Percentiles rank a stretch among this genome's conserved stretches.
Evolutionary conservation across 2,888 invertebrate species (phyloP).

Genomic region (Nomada ferruginata): DNA sequence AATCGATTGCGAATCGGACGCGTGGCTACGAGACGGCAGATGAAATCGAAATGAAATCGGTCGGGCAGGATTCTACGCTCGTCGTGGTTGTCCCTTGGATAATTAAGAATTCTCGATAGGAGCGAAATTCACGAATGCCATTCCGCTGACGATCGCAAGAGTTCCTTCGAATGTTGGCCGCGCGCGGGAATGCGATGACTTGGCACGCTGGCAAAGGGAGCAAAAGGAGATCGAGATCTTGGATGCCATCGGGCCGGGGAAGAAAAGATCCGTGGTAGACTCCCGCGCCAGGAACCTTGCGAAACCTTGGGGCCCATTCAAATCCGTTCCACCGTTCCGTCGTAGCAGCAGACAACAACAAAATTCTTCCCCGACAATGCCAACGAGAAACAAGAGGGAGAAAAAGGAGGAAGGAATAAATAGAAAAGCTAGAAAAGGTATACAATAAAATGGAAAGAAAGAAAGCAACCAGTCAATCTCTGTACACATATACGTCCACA

Average conservation of each 20-base stretch:
- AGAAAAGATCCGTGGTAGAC: not conserved
- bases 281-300: conserved; percentile 9
- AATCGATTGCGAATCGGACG: no score
- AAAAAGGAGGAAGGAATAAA: not conserved
- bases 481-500: no score
- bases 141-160: conserved; percentile 1
- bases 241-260: conserved; percentile 41
- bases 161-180: conserved; percentile 31
- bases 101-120: conserved; percentile 2
- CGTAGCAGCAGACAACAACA: not conserved
- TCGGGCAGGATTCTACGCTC: no score
- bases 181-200: conserved; percentile 39
- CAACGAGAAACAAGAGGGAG: not conserved
- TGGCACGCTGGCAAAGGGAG: conserved; percentile 39
- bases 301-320: conserved; percentile 15
- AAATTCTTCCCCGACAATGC: not conserved
- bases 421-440: not conserved
- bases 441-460: no score
- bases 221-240: conserved; percentile 41
- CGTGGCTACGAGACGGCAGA: no score
- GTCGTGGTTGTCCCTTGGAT: not conserved
- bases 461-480: no score
- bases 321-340: conserved; percentile 6
- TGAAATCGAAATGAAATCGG: no score
- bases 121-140: conserved; percentile 30